Conservation (phyloP, 2,113 vertebrate genomes). For the Malurus alboscapulatus region DNA sequence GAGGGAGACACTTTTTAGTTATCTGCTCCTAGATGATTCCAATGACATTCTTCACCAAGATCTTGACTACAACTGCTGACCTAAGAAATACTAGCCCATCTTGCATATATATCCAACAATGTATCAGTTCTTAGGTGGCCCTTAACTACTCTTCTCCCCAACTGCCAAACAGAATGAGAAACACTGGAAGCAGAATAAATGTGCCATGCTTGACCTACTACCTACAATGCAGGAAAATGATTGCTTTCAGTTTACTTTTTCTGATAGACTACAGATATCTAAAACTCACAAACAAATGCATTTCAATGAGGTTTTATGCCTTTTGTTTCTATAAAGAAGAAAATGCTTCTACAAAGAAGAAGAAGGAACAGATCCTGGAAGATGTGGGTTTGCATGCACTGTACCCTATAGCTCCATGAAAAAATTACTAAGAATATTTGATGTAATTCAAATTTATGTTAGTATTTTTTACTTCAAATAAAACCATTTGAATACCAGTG, state of each 20-base stretch:
- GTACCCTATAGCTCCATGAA: not conserved
- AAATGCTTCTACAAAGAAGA: not conserved
- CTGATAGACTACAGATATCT: not conserved
- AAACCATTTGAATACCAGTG: not conserved
- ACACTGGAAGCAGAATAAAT: accelerated
- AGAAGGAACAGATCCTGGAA: not conserved
- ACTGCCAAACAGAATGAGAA: not conserved
- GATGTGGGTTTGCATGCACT: not conserved
- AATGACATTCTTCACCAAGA: not conserved
- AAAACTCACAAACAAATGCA: not conserved
- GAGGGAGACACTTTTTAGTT: not conserved
- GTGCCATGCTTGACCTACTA: not conserved
- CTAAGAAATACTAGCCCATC: not conserved
- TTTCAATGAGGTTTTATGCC: not conserved
- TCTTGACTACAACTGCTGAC: not conserved
- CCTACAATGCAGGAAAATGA: not conserved
- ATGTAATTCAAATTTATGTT: not conserved
- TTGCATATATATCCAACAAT: not conserved
- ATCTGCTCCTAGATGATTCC: not conserved
- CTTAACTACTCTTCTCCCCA: not conserved
- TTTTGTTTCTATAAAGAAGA: not conserved
- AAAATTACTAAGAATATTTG: not conserved
- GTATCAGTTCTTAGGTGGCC: not conserved
- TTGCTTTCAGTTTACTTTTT: not conserved
- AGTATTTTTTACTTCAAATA: not conserved